Base-by-base conservation (phyloP, 2,888 invertebrate genomes). In the Eupithecia vulgata region DNA sequence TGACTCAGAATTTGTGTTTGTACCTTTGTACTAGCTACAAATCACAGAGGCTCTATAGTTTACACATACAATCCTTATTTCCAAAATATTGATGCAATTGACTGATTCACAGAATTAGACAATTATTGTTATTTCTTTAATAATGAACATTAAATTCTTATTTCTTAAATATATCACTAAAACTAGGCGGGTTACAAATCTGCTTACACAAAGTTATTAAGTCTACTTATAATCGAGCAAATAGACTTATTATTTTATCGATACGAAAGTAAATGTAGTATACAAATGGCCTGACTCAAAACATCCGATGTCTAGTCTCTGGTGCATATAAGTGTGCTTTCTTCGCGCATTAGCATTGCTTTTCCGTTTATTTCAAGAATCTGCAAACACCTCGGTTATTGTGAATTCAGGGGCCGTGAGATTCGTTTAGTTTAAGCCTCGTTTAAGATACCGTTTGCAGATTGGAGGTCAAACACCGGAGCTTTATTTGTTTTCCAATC, bases 401-500 rank as follows among this genome's bases (percentile, higher is more conserved):
- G 69, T 25, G 34, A 17, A 6, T 34, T 61, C 1, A 57, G 57
- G 72, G 76, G 78, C 78, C 78, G 78, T 79, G 79, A 75, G 79
- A 78, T 69, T 70, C n/a, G 76, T 73, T 71, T 67, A 69, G 76
- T 76, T 67, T 76, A 59, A 73, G 70, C 30, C 64, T 59, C 21
- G 57, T 57, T 57, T 70, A 40, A 68, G 72, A 65, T 78, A 77
- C 77, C 75, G 74, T 76, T 76, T 66, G 65, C n/a, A 73, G 75
- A 77, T 70, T 75, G 48, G 40, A 69, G 76, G 72, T 76, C 72
- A 72, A 72, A 64, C 71, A 75, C 79, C 79, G 74, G 52, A 61
- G 65, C 73, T 76, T 70, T 74, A 75, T 77, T 77, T 78, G 78
- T 77, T 75, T 78, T 72, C 73, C 70, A 76, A 76, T 76, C 57